Evolutionary conservation across 23 tunicate species (phyloP).

Genomic region (Halocynthia aurantium): DNA sequence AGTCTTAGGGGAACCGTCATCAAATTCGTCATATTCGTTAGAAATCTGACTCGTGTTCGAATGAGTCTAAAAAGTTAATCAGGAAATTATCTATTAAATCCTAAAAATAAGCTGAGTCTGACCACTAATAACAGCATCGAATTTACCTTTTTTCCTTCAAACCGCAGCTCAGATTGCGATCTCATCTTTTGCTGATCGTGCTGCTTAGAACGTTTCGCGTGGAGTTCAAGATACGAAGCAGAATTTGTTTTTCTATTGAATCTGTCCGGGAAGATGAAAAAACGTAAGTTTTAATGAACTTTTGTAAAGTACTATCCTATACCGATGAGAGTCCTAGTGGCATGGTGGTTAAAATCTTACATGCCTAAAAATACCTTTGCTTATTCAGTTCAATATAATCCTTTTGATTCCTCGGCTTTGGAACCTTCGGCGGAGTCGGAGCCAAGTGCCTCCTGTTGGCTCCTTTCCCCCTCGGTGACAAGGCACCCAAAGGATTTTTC

Average conservation of each 20-base stretch:
- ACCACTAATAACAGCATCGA: no score
- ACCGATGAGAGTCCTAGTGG: no score
- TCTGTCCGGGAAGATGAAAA: conserved; percentile 1
- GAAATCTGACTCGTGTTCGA: no score
- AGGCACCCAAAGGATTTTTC: conserved; percentile 15
- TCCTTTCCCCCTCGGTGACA: conserved; percentile 15
- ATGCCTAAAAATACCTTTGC: conserved; percentile 25
- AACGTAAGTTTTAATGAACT: no score
- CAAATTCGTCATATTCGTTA: no score
- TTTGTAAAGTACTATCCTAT: no score
- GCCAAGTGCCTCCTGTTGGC: not conserved
- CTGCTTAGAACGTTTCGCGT: conserved; percentile 26
- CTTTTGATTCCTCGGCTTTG: conserved; percentile 23
- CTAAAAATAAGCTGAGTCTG: no score
- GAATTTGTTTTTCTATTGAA: conserved; percentile 80
- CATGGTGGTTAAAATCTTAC: no score
- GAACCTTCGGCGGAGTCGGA: conserved; percentile 38
- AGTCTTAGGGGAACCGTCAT: not conserved
- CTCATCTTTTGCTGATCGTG: not conserved
- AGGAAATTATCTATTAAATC: no score
- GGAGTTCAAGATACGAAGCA: conserved; percentile 79
- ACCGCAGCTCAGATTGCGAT: conserved; percentile 18
- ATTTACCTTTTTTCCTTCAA: no score
- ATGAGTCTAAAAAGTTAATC: no score
- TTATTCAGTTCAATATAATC: conserved; percentile 83